A percentile compares a stretch with the other conserved stretches of the same genome.
phyloP scores from a whole-genome alignment of 2,888 invertebrate genomes.

The Idaea dimidiata region DNA sequence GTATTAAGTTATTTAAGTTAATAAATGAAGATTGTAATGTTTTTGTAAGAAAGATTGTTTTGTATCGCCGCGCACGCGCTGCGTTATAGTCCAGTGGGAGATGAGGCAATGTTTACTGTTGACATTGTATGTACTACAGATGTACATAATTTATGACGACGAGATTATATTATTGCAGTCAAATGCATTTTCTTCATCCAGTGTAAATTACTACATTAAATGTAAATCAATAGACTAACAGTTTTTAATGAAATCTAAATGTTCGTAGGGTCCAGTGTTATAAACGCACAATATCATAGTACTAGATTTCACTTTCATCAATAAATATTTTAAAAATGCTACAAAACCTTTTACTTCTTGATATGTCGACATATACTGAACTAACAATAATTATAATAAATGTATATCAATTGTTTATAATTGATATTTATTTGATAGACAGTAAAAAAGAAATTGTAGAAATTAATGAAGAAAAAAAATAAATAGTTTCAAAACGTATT shows the following conservation, averaged over 20 bases:
- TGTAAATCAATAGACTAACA: slow-evolving; percentile 75
- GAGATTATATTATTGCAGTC: slow-evolving; percentile 51
- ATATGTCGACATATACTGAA: slow-evolving; percentile 71
- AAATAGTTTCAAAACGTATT: slow-evolving; percentile 75
- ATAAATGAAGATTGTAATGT: slow-evolving; percentile 73
- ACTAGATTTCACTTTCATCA: slow-evolving; percentile 74
- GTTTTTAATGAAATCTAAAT: slow-evolving; percentile 77
- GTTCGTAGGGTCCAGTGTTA: slow-evolving; percentile 80
- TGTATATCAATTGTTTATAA: slow-evolving; percentile 79
- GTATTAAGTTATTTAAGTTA: slow-evolving; percentile 82
- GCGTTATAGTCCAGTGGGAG: slow-evolving; percentile 62
- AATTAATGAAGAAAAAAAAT: slow-evolving; percentile 74
- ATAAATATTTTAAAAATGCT: slow-evolving; percentile 61
- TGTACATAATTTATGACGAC: slow-evolving; percentile 33
- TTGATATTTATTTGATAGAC: slow-evolving; percentile 79
- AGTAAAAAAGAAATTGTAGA: slow-evolving; percentile 75
- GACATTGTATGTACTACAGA: slow-evolving; percentile 50
- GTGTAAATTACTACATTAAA: slow-evolving; percentile 71
- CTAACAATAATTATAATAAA: slow-evolving; percentile 68
- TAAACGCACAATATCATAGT: slow-evolving; percentile 80
- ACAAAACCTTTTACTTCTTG: slow-evolving; percentile 70
- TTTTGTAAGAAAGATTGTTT: slow-evolving; percentile 76
- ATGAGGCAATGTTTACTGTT: slow-evolving; percentile 51
- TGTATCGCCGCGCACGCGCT: slow-evolving; percentile 57
- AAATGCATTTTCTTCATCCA: slow-evolving; percentile 74